These are phyloP conservation scores for Phengaris alcon DNA, from an alignment of 2,888 invertebrate genomes.

Conservation along the genomic window DNA sequence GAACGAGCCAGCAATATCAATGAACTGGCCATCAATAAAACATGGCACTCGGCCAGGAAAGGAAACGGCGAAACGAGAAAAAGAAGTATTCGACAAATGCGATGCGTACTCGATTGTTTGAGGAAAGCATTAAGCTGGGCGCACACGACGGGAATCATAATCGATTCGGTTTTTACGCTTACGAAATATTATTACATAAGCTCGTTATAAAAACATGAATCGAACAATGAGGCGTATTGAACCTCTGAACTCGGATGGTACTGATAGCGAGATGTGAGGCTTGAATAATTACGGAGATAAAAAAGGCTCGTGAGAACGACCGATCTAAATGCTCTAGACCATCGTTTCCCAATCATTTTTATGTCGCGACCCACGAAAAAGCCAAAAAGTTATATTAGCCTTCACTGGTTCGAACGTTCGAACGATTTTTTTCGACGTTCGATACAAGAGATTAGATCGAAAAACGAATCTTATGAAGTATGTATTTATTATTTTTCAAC, in stretches of 20 bases:
- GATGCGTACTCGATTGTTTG: constrained; percentile 71
- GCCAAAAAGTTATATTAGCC: no score
- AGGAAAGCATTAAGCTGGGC: constrained; percentile 65
- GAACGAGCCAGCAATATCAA: constrained; percentile 79
- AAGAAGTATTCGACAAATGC: constrained; percentile 75
- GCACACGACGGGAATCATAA: constrained; percentile 68
- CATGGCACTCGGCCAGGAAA: constrained; percentile 76
- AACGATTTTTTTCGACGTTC: no score
- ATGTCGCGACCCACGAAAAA: no score
- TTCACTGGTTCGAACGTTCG: no score
- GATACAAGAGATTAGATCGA: no score
- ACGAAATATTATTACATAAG: constrained; percentile 58
- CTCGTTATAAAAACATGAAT: constrained; percentile 27
- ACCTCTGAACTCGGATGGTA: constrained; percentile 51
- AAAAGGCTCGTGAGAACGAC: constrained; percentile 48
- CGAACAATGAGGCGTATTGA: constrained; percentile 41
- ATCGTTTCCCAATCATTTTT: no score
- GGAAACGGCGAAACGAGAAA: constrained; percentile 75
- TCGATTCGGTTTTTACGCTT: constrained; percentile 52
- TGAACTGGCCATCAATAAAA: constrained; percentile 79
- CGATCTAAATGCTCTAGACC: constrained; percentile 36
- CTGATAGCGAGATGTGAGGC: constrained; percentile 39
- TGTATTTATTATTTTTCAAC: no score
- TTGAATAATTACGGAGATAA: constrained; percentile 41
- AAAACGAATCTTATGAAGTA: no score